A percentile compares a stretch with the other conserved stretches of the same genome.
phyloP scores from a whole-genome alignment of 2,113 vertebrate species.

The Bucco capensis region DNA sequence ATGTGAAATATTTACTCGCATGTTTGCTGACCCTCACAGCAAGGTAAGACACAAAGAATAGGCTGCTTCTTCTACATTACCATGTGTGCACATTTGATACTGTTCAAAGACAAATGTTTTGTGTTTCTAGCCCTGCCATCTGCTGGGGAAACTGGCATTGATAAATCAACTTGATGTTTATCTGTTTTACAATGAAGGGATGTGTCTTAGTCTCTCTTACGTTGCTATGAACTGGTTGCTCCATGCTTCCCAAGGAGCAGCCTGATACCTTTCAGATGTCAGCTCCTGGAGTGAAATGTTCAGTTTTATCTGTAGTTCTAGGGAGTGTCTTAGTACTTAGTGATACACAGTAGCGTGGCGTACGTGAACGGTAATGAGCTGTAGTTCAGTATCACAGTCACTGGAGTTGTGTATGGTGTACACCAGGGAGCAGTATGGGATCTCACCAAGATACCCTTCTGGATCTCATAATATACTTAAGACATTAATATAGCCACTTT shows the following conservation, averaged over 20 bases:
- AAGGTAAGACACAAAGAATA: conserved; percentile 79
- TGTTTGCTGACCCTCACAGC: conserved; percentile 99
- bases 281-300: neutral
- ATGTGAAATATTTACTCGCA: conserved; percentile 98
- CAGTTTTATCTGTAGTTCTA: neutral
- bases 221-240: neutral
- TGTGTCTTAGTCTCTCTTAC: neutral
- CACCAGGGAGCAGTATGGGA: neutral
- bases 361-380: neutral
- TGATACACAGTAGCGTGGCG: neutral
- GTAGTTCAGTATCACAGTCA: neutral
- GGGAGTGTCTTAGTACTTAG: neutral
- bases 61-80: accelerated
- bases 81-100: neutral
- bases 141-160: neutral
- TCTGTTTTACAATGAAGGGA: neutral
- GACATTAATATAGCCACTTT: neutral
- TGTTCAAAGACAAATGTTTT: neutral
- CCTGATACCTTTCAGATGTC: neutral
- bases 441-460: neutral
- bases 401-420: neutral
- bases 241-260: neutral
- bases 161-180: neutral
- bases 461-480: neutral
- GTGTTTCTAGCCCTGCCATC: conserved; percentile 20